These are phyloP conservation scores for Blomia tropicalis DNA, from an alignment of 2,888 invertebrate genomes.

Conservation along the genomic window DNA sequence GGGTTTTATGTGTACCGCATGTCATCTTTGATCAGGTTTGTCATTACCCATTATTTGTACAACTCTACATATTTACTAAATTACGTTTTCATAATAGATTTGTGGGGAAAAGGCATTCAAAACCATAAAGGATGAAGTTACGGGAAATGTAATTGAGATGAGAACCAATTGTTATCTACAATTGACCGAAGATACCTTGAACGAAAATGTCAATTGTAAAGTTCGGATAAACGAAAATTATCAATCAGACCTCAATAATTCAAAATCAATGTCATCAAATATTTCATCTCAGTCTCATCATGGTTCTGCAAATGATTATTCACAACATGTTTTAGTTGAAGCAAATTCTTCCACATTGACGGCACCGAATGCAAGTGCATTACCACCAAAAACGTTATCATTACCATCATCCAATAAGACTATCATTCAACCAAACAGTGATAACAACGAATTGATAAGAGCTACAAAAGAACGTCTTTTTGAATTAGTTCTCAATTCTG, in stretches of 20 bases:
- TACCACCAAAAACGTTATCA: not conserved
- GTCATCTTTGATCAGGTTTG: constrained; percentile 20
- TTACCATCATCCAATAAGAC: not conserved
- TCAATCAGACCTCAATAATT: not conserved
- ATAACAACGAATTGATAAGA: constrained; percentile 17
- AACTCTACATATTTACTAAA: not conserved
- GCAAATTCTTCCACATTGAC: not conserved
- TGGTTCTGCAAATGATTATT: not conserved
- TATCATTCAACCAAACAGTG: not conserved
- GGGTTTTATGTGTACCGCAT: constrained; percentile 23
- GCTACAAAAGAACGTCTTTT: constrained; percentile 18
- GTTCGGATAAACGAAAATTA: not conserved
- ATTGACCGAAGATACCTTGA: not conserved
- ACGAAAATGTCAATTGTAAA: not conserved
- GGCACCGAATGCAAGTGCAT: too few relatives aligned
- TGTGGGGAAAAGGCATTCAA: constrained; percentile 22
- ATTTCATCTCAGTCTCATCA: not conserved
- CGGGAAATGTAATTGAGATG: constrained; percentile 19
- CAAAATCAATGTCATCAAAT: not conserved
- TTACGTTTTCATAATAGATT: constrained; percentile 8
- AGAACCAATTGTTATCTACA: constrained; percentile 1
- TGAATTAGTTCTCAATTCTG: not conserved
- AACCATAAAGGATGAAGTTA: constrained; percentile 18
- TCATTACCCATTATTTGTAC: not conserved
- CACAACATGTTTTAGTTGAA: too few relatives aligned